Evolutionary conservation across 2,797 vertebrate genomes (phyloP), one percentile per base, ranked within the genome.

Genomic region (Emys orbicularis): DNA sequence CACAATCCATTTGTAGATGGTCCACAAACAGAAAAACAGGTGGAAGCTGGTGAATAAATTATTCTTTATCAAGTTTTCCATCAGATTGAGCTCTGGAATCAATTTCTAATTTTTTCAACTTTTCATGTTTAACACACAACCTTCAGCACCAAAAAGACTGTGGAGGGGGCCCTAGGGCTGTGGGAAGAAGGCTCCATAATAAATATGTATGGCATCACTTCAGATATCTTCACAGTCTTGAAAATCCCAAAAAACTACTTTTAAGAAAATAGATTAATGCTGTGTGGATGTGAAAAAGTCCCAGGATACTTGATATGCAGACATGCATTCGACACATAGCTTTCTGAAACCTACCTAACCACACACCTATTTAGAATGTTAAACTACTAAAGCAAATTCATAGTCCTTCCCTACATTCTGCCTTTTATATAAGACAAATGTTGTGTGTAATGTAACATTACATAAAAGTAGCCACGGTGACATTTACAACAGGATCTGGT

Each of bases 401-500:
- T 90, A 88, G 89, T 91, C 82, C 83, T 95, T 96, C 89, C 86
- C 89, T 93, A 74, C 82, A 86, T 85, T 90, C 50, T 94, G 9
- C 74, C 90, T 96, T 96, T 94, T 86, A 92, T 89, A 47, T n/a
- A 87, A 86, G 84, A 84, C 19, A 93, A 97, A 89, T 90, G 47
- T 91, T 94, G 47, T 93, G 80, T 92, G 74, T 88, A 95, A 93
- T 83, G 56, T 85, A 96, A 96, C 56, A 94, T 95, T 96, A 57
- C 81, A 93, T 91, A 3, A 90, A 96, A 89, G 81, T 90, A 92
- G 94, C 25, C 87, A 95, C 94, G 89, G 84, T 96, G 95, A 97
- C 90, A 97, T 97, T 97, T 97, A 97, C 88, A 96, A 88, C 83
- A 94, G 89, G 79, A 89, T 81, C 57, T 92, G 79, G 52, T 95